Percentiles rank a stretch among this genome's conserved stretches.
These are phyloP conservation scores for Cotesia congregata DNA, from an alignment of 2,888 invertebrate genomes.

Conservation along the genomic window DNA sequence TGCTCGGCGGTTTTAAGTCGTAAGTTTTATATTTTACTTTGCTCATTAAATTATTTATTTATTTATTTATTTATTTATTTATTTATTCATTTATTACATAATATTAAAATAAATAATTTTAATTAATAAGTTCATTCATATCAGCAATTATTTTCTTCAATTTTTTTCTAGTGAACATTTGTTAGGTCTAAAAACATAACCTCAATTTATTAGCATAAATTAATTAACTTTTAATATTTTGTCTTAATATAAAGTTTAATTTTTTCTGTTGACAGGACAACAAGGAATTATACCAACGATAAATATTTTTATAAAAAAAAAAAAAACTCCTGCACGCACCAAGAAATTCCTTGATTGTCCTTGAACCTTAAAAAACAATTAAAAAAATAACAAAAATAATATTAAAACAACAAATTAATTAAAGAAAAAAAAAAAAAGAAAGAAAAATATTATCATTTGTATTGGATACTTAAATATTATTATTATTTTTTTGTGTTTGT, in stretches of 20 bases:
- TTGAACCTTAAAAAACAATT: neutral
- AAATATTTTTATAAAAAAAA: neutral
- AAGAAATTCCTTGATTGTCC: neutral
- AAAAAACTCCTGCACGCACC: neutral
- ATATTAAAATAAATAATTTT: too few relatives aligned
- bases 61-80: too few relatives aligned
- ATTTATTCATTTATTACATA: too few relatives aligned
- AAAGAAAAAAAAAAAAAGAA: neutral
- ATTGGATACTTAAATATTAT: neutral
- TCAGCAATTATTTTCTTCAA: too few relatives aligned
- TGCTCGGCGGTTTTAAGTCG: too few relatives aligned
- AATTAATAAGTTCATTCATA: too few relatives aligned
- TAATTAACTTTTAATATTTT: neutral
- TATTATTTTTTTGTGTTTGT: neutral
- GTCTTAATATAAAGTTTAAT: neutral
- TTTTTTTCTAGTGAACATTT: too few relatives aligned
- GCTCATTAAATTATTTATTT: too few relatives aligned
- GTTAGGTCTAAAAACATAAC: neutral
- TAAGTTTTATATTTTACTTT: too few relatives aligned
- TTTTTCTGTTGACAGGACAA: neutral
- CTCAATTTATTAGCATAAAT: neutral
- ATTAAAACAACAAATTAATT: neutral
- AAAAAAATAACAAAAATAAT: neutral
- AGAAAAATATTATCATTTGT: neutral
- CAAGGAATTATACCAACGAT: neutral